phyloP scores from a whole-genome alignment of 2,888 invertebrate genomes.

The Noctua janthina region DNA sequence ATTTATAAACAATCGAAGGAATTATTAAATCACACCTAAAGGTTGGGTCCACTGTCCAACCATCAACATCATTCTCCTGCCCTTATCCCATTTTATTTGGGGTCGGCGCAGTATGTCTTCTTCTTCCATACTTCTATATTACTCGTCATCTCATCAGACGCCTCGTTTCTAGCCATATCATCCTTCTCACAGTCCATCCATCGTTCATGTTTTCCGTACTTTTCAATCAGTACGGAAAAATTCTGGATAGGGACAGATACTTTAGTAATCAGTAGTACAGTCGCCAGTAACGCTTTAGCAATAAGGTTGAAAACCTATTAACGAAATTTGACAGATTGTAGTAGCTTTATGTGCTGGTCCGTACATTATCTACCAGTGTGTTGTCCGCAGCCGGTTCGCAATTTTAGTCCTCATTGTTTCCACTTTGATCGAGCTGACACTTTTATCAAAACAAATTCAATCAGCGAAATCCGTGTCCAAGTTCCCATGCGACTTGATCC shows the following conservation, averaged over 20 bases:
- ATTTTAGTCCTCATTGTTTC: neutral
- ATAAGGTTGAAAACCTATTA: no score
- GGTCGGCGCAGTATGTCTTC: neutral
- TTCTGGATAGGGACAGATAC: neutral
- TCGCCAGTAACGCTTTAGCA: no score
- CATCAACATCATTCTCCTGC: neutral
- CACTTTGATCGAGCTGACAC: neutral
- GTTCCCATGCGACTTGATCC: slow-evolving; percentile 36
- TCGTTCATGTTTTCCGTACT: neutral
- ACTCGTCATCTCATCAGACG: neutral
- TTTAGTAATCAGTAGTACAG: neutral
- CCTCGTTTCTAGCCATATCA: neutral
- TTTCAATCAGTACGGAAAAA: neutral
- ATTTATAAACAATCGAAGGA: neutral
- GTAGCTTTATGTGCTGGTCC: no score
- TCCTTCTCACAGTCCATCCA: neutral
- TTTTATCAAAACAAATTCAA: slow-evolving; percentile 7
- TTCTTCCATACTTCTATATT: neutral
- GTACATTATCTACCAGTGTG: neutral
- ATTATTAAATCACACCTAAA: neutral
- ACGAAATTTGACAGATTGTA: no score
- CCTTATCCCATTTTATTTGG: neutral
- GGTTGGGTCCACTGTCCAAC: neutral
- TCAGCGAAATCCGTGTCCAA: neutral
- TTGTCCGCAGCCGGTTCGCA: neutral